phyloP scores from a whole-genome alignment of 2,888 invertebrate genomes.

The Dermolepida albohirtum region DNA sequence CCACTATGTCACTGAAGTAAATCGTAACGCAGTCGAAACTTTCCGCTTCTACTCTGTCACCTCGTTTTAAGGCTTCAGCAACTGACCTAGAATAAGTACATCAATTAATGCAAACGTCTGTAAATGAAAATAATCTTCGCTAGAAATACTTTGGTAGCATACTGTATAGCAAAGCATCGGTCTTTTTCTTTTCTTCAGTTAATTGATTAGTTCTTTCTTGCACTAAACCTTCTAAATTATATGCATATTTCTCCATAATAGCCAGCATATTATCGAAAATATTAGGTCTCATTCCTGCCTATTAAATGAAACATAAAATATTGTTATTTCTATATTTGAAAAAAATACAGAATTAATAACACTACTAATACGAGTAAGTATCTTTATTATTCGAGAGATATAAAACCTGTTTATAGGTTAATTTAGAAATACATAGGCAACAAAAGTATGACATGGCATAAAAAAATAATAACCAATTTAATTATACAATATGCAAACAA shows the following conservation, averaged over 20 bases:
- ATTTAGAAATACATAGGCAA: too few relatives aligned
- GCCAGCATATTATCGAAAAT: conserved; percentile 91
- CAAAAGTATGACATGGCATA: too few relatives aligned
- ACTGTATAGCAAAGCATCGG: conserved; percentile 83
- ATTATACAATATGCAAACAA: too few relatives aligned
- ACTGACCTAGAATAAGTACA: conserved; percentile 72
- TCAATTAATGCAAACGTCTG: conserved; percentile 4
- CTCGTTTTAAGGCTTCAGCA: conserved; percentile 82
- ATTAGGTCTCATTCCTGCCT: conserved; percentile 80
- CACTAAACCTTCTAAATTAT: conserved; percentile 85
- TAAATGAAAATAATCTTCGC: neutral
- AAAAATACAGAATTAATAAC: too few relatives aligned
- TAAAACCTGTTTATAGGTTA: too few relatives aligned
- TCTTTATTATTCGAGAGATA: too few relatives aligned
- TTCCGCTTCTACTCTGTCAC: conserved; percentile 84
- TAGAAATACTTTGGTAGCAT: conserved; percentile 82
- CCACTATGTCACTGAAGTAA: conserved; percentile 87
- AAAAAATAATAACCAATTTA: too few relatives aligned
- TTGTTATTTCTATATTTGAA: too few relatives aligned
- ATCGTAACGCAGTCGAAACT: conserved; percentile 86
- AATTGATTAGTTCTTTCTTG: conserved; percentile 85
- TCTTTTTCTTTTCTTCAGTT: conserved; percentile 85
- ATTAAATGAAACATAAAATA: neutral
- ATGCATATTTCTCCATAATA: conserved; percentile 92
- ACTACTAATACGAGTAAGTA: too few relatives aligned